These are phyloP conservation scores for Sorex fumeus DNA, from an alignment of 2,113 vertebrate genomes.

Conservation along the genomic window DNA sequence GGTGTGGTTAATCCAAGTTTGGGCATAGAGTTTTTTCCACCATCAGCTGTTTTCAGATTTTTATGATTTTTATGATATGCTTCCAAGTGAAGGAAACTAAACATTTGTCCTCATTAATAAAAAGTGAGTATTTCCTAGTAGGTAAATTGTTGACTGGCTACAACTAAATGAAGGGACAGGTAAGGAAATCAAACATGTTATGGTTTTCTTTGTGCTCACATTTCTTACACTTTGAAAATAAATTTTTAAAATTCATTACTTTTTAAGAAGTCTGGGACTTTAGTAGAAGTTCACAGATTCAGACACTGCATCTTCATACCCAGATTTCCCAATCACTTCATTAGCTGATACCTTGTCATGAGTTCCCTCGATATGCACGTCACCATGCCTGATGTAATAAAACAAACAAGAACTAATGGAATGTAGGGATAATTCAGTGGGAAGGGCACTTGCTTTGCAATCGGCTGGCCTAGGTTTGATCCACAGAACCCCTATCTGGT, in stretches of 20 bases:
- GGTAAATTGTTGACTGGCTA: constrained; percentile 51
- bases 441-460: too few relatives aligned
- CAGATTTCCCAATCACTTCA: not conserved
- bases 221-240: constrained; percentile 23
- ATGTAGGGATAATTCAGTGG: too few relatives aligned
- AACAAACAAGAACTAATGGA: not conserved
- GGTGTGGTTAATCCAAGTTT: too few relatives aligned
- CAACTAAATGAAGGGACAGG: not conserved
- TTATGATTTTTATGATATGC: constrained; percentile 11
- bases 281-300: not conserved
- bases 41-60: too few relatives aligned
- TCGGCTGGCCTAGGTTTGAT: too few relatives aligned
- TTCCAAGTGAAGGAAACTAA: constrained; percentile 39
- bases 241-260: not conserved
- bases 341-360: not conserved
- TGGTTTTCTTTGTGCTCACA: not conserved
- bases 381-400: not conserved
- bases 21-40: too few relatives aligned
- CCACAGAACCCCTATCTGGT: too few relatives aligned
- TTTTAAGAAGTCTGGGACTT: not conserved
- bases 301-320: not conserved
- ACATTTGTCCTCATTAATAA: constrained; percentile 28
- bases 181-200: not conserved
- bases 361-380: not conserved
- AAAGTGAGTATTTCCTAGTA: constrained; percentile 66